These are phyloP conservation scores for Leptestheria dahalacensis DNA, from an alignment of 1,140 invertebrate species.

Conservation along the genomic window DNA sequence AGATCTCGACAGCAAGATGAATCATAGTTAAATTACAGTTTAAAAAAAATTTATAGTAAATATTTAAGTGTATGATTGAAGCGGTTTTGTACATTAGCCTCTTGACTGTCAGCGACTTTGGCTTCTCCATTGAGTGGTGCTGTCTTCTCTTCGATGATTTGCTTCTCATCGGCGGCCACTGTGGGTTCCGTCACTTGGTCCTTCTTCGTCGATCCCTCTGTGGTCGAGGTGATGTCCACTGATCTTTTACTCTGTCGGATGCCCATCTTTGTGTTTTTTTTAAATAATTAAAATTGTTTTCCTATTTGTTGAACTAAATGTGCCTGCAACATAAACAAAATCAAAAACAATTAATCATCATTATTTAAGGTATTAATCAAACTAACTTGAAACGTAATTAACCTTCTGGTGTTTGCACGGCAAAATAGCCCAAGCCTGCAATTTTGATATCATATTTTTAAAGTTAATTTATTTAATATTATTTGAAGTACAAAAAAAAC, in stretches of 20 bases:
- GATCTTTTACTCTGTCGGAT: conserved; percentile 21
- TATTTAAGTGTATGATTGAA: too few relatives aligned
- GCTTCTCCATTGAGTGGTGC: conserved; percentile 12
- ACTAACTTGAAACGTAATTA: too few relatives aligned
- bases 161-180: conserved; percentile 10
- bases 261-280: conserved; percentile 20
- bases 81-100: too few relatives aligned
- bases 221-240: conserved; percentile 21
- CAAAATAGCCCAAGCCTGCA: too few relatives aligned
- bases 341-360: too few relatives aligned
- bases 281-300: too few relatives aligned
- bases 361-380: too few relatives aligned
- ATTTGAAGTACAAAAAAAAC: not conserved
- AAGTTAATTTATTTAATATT: not conserved
- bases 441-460: too few relatives aligned
- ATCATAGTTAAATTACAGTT: too few relatives aligned
- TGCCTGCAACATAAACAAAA: not conserved
- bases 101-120: conserved; percentile 1
- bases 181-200: conserved; percentile 15
- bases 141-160: conserved; percentile 1
- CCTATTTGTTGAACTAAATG: not conserved
- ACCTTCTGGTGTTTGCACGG: too few relatives aligned
- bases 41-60: too few relatives aligned
- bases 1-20: too few relatives aligned
- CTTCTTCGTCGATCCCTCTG: conserved; percentile 4